Conservation (phyloP, 2,113 vertebrate genomes). For the Sphyrna mokarran region DNA sequence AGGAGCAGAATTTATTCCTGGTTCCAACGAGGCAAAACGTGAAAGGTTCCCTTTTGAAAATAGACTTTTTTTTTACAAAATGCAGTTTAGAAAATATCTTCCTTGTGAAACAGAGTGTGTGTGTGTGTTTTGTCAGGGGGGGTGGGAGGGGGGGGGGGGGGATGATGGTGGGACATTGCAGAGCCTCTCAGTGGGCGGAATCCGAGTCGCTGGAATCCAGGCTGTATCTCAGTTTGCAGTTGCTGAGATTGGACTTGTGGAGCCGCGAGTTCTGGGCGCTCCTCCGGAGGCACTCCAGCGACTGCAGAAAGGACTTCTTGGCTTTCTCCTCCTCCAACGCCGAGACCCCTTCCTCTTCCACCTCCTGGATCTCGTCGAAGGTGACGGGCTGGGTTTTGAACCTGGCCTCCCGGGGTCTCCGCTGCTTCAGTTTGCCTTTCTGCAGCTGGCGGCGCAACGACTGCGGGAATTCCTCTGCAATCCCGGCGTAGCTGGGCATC, state of each 20-base stretch:
- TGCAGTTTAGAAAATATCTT: neutral
- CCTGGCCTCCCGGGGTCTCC: conserved; percentile 72
- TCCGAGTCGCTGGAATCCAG: conserved; percentile 93
- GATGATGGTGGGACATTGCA: too few relatives aligned
- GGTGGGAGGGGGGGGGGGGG: too few relatives aligned
- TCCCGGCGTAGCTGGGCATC: conserved; percentile 67
- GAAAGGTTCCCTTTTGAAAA: conserved; percentile 25
- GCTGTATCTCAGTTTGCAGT: conserved; percentile 69
- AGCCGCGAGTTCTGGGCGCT: conserved; percentile 81
- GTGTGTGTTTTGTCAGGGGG: neutral
- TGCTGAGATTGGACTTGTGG: conserved; percentile 55
- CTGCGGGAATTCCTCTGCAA: conserved; percentile 81
- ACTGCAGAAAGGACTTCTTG: conserved; percentile 88
- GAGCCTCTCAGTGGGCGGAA: conserved; percentile 69
- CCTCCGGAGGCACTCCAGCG: conserved; percentile 83
- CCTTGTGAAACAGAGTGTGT: conserved; percentile 15
- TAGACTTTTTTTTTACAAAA: conserved; percentile 20
- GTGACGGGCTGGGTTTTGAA: conserved; percentile 98
- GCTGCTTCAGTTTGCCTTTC: conserved; percentile 63
- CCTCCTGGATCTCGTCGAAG: conserved; percentile 94
- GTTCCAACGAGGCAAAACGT: neutral
- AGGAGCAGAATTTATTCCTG: conserved; percentile 1
- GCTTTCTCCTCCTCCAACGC: conserved; percentile 90
- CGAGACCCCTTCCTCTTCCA: conserved; percentile 88
- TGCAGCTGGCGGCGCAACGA: conserved; percentile 48